Evolutionary conservation across 2,797 vertebrate species (phyloP), one percentile per base, ranked within the genome.

Genomic region (Argentina silus): DNA sequence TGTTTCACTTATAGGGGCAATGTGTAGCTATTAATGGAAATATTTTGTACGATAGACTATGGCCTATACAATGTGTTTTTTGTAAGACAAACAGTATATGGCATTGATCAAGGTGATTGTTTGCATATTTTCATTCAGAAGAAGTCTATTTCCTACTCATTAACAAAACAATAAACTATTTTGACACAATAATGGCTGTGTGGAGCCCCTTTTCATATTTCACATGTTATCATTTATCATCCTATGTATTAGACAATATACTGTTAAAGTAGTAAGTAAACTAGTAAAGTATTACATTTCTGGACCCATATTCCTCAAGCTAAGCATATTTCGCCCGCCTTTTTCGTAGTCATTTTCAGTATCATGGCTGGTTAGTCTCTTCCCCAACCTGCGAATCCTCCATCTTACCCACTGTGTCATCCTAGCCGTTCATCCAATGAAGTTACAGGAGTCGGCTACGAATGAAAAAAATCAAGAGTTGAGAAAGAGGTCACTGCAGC

Each of bases 401-500:
- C 79, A 71, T 89, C 82, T 87, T 87, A 80, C 76, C 69, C 83
- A 77, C 80, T 81, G 73, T 85, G 75, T 93, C 90, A 90, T 81
- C 86, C 89, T 85, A 83, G 84, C 68, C 60, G 69, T 75, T 78
- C 44, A 70, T 77, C 92, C 93, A 94, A 93, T 94, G 79, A 77
- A 79, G 79, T 87, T 62, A 67, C 80, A 62, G 85, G 77, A 55
- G 76, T 78, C 66, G 59, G 74, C 90, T 90, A 84, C n/a, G 78
- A 91, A 36, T 36, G 27, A 36, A 36, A 1, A 86, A 91, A 90
- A 87, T 83, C 80, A 82, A 87, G 91, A 86, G 93, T 93, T 94
- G 90, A 94, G 87, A 93, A 93, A 92, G 86, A 93, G 94, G 93
- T 93, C 93, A 94, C 70, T 71, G 84, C 85, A 66, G 81, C 86